Evolutionary conservation across 2,888 invertebrate genomes (phyloP).

Genomic region (Erannis defoliaria): DNA sequence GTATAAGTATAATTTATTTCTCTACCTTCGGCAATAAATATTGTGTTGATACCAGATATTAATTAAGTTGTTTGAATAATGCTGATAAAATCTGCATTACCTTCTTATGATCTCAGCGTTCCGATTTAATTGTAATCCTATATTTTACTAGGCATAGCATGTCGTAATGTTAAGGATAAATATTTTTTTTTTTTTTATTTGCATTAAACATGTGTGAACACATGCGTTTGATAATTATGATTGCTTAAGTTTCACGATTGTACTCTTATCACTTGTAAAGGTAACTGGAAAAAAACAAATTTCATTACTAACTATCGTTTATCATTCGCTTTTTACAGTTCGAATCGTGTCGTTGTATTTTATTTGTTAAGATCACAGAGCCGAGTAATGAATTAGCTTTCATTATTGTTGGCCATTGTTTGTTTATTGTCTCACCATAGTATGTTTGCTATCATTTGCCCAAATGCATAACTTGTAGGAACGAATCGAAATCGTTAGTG

Average conservation of each 20-base stretch:
- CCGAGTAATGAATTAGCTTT: conserved; percentile 23
- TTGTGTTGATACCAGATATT: conserved; percentile 33
- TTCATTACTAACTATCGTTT: not conserved
- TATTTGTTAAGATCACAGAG: conserved; percentile 24
- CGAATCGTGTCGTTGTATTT: conserved; percentile 19
- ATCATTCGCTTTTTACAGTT: conserved; percentile 23
- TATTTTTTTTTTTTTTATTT: too few species aligned
- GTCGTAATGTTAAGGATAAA: conserved; percentile 6
- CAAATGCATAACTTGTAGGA: conserved; percentile 34
- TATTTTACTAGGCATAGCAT: conserved; percentile 14
- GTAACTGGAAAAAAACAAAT: not conserved
- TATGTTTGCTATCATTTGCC: conserved; percentile 44
- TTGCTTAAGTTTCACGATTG: conserved; percentile 10
- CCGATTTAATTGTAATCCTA: conserved; percentile 26
- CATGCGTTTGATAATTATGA: not conserved
- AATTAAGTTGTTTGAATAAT: conserved; percentile 37
- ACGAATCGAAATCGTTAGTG: conserved; percentile 55
- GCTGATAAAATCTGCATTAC: conserved; percentile 61
- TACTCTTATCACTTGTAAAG: not conserved
- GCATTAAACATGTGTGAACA: too few species aligned
- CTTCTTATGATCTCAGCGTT: conserved; percentile 64
- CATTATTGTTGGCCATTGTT: conserved; percentile 39
- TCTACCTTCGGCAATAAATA: conserved; percentile 54
- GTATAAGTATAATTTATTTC: conserved; percentile 12
- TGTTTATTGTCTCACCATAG: conserved; percentile 48